These are phyloP conservation scores for Pantelozetes paolii DNA, from an alignment of 2,888 invertebrate species.

Conservation along the genomic window DNA sequence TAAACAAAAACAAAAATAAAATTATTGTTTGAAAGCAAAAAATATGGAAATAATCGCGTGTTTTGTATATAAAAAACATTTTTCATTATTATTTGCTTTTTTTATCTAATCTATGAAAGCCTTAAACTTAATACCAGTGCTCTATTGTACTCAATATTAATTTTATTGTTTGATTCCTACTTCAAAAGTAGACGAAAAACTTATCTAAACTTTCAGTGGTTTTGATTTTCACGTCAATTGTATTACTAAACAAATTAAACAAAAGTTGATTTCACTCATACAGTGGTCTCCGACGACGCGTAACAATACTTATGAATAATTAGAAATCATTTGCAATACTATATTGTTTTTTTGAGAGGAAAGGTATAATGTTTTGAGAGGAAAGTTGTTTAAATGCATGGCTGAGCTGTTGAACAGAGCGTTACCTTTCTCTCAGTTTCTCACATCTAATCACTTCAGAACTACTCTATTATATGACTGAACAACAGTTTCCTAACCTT, in stretches of 20 bases:
- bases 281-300: background rate
- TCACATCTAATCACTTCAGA: conserved; percentile 21
- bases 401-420: conserved; percentile 17
- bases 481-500: conserved; percentile 17
- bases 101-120: background rate
- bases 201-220: background rate
- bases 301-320: conserved; percentile 6
- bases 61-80: background rate
- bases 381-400: conserved; percentile 3
- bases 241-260: background rate
- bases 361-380: background rate
- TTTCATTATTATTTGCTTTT: no score
- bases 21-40: background rate
- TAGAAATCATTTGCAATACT: background rate
- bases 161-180: no score
- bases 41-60: background rate
- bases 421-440: conserved; percentile 23
- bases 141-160: conserved; percentile 5
- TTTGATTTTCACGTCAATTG: background rate
- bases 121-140: conserved; percentile 17
- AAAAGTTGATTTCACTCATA: background rate
- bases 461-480: conserved; percentile 20
- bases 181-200: no score
- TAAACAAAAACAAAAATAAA: no score
- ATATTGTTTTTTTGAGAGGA: no score